phyloP scores from a whole-genome alignment of 1,140 invertebrate species.

The Portunus trituberculatus region DNA sequence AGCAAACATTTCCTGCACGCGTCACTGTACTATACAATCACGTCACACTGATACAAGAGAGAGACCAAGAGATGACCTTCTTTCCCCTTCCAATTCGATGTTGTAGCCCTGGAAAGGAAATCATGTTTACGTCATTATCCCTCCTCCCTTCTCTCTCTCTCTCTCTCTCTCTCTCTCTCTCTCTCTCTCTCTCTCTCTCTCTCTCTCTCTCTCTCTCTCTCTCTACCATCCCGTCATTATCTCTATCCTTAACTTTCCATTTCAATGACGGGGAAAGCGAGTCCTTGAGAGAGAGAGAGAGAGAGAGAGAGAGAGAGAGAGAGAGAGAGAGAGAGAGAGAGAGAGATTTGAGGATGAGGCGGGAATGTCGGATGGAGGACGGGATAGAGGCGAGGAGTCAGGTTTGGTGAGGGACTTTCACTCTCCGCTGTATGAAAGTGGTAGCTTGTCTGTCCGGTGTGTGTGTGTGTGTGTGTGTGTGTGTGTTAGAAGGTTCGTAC shows the following conservation, averaged over 20 bases:
- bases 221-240: background rate
- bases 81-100: no score
- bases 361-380: background rate
- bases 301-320: no score
- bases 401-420: slow-evolving; percentile 8
- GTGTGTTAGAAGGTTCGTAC: background rate
- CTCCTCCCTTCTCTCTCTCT: background rate
- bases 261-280: no score
- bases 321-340: no score
- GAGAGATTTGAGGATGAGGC: background rate
- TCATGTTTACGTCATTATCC: no score
- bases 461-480: slow-evolving; percentile 13
- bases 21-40: no score
- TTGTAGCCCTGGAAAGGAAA: no score
- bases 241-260: background rate
- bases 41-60: no score
- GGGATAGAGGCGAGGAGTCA: background rate
- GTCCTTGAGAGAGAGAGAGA: no score
- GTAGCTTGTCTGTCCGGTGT: background rate
- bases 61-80: no score
- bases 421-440: slow-evolving; percentile 1
- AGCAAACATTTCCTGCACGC: no score
- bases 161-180: slow-evolving; percentile 2
- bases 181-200: slow-evolving; percentile 4
- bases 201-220: slow-evolving; percentile 17